Evolutionary conservation across 2,113 vertebrate genomes (phyloP), one percentile per base, ranked within the genome.

Genomic region (Tragelaphus scriptus): DNA sequence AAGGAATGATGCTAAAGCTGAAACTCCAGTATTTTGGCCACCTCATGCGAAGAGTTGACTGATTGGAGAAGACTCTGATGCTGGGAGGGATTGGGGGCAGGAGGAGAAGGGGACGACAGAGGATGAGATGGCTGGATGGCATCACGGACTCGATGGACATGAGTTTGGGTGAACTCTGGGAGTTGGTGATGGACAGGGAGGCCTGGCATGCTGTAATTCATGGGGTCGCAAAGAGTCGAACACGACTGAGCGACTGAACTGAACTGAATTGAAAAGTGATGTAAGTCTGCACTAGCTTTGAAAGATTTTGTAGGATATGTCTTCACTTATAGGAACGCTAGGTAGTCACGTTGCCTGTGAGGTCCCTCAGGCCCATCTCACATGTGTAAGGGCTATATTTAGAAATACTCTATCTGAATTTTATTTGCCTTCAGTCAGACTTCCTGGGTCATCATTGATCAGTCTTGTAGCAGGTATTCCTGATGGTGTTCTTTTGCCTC

Each of bases 181-280:
- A 63, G 59, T 30, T 63, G 59, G 59, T 63, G 59, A 30, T 63
- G 28, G 13, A 63, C 59, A 15, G 28, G 28, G 61, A 63, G 28
- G 2, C 61, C 28, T 30, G 28, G 61, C 6, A 28, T 63, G 61
- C 61, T 30, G 14, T 1, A 13, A 15, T 30, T 63, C 61, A 63
- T 30, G 28, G 28, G 28, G 28, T 63, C 0, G 0, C 61, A 63
- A 63, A 63, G 61, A 32, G 61, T 15, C 0, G 0, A 13, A 15
- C 13, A 15, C 0, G 61, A 15, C 28, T 30, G 61, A 63, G 61
- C 0, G 3, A 63, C 28, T 63, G 56, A 58, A 10, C 56, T 58
- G 61, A 63, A 15, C 13, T 63, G 13, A 63, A 15, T 6, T 63
- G 28, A 30, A 30, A 15, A 30, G 7, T 58, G 71, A 11, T 44